These are phyloP conservation scores for Chrysolophus pictus DNA, from an alignment of 2,797 vertebrate species.

Conservation along the genomic window DNA sequence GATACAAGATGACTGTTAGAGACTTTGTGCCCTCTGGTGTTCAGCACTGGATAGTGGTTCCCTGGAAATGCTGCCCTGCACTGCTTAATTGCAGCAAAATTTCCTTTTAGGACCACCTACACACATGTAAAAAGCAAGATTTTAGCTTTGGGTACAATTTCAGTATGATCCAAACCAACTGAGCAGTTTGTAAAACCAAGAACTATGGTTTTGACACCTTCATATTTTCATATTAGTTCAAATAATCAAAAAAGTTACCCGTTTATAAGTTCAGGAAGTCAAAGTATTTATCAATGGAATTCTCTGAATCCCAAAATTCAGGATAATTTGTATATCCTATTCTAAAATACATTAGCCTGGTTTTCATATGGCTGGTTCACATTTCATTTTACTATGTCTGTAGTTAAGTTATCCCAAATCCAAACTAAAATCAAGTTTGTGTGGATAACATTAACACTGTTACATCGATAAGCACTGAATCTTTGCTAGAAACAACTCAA, in stretches of 20 bases:
- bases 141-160: background rate
- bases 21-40: constrained; percentile 74
- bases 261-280: background rate
- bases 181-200: background rate
- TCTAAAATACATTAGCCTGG: background rate
- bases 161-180: background rate
- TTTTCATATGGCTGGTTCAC: background rate
- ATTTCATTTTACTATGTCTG: background rate
- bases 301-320: background rate
- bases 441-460: background rate
- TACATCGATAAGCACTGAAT: background rate
- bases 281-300: background rate
- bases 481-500: background rate
- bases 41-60: background rate
- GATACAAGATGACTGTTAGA: background rate
- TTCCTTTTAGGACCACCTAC: background rate
- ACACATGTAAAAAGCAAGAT: background rate
- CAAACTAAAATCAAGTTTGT: background rate
- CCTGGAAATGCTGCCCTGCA: background rate
- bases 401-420: background rate
- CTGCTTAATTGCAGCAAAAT: background rate
- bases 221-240: background rate
- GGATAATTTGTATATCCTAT: background rate
- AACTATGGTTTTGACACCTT: background rate
- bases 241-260: background rate